Evolutionary conservation across 2,797 vertebrate genomes (phyloP).

Genomic region (Thaleichthys pacificus): DNA sequence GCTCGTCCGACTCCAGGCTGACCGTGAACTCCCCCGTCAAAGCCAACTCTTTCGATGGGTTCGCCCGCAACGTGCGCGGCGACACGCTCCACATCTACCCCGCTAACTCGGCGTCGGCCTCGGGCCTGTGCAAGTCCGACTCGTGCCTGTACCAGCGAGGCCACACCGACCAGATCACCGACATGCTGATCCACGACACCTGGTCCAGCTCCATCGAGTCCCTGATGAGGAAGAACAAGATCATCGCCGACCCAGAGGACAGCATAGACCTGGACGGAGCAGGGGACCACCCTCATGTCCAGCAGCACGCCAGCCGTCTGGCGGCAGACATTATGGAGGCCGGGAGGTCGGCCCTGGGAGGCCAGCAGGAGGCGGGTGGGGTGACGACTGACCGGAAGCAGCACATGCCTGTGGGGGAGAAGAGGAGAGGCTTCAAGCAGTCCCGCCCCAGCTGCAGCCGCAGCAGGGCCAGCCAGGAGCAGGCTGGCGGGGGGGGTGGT

Average conservation of each 20-base stretch:
- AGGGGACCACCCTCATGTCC: constrained; percentile 75
- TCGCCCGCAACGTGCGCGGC: constrained; percentile 79
- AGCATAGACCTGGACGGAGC: constrained; percentile 71
- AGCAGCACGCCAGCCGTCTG: constrained; percentile 80
- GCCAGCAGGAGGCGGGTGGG: constrained; percentile 74
- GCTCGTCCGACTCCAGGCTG: constrained; percentile 83
- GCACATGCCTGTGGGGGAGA: constrained; percentile 66
- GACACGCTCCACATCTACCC: constrained; percentile 84
- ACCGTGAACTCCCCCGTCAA: constrained; percentile 89
- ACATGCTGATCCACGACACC: constrained; percentile 94
- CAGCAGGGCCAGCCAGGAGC: constrained; percentile 65
- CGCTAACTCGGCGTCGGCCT: constrained; percentile 75
- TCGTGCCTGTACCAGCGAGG: constrained; percentile 91
- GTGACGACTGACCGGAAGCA: constrained; percentile 32
- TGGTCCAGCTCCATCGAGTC: constrained; percentile 96
- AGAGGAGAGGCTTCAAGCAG: constrained; percentile 65
- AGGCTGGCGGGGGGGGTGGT: constrained; percentile 40
- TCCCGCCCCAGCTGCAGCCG: constrained; percentile 62
- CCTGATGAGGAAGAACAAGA: constrained; percentile 97
- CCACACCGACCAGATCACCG: constrained; percentile 88
- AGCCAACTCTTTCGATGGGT: constrained; percentile 95
- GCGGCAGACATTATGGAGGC: constrained; percentile 83
- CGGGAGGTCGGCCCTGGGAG: constrained; percentile 75
- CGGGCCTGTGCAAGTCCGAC: constrained; percentile 92
- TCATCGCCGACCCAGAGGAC: constrained; percentile 81